Evolutionary conservation across 1,140 invertebrate genomes (phyloP).

Genomic region (Polypedilum vanderplanki): DNA sequence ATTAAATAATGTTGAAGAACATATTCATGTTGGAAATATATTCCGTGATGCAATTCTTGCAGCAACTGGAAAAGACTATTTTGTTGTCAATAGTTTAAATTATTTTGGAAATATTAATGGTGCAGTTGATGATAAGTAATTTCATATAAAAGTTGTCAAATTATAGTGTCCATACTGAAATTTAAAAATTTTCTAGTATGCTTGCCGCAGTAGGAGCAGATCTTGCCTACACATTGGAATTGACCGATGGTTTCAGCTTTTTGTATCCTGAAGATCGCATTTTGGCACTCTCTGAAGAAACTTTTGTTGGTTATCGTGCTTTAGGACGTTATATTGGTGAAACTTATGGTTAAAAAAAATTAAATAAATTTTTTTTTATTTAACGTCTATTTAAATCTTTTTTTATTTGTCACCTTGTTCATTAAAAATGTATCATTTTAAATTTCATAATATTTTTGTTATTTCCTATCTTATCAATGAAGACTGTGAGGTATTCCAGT

Average conservation of each 20-base stretch:
- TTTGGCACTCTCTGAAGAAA: neutral
- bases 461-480: too few relatives aligned
- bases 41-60: neutral
- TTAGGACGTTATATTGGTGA: neutral
- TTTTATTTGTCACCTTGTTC: too few relatives aligned
- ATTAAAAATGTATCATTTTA: too few relatives aligned
- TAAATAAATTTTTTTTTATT: too few relatives aligned
- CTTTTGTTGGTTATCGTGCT: neutral
- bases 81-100: neutral
- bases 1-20: neutral
- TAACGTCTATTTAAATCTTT: too few relatives aligned
- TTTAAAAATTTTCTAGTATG: too few relatives aligned
- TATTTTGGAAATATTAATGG: neutral
- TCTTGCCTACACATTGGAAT: neutral
- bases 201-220: neutral
- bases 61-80: neutral
- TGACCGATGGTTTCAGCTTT: neutral
- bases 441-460: too few relatives aligned
- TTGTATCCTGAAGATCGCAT: neutral
- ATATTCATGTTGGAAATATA: neutral
- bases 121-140: constrained; percentile 9
- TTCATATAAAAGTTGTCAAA: too few relatives aligned
- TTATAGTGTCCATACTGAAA: too few relatives aligned
- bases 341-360: neutral
- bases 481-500: too few relatives aligned